These are phyloP conservation scores for Aplysina aerophoba DNA, from an alignment of 37 sponge, comb jelly and placozoan species.

Conservation along the genomic window DNA sequence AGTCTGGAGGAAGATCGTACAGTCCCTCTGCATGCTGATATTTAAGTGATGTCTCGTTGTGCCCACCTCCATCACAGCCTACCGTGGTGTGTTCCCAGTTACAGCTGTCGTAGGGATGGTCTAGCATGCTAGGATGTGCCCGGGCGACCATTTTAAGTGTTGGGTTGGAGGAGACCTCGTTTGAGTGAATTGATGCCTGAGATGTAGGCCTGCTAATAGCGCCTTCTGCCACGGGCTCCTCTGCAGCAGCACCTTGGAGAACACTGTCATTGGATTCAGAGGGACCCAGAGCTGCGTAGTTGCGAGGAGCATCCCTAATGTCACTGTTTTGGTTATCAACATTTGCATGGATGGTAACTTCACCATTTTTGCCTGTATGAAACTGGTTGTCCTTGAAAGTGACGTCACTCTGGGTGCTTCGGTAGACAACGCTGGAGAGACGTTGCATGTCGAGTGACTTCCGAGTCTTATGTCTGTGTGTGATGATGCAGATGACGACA, in stretches of 20 bases:
- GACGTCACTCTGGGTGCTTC: no score
- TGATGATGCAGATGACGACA: no score
- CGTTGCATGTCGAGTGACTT: no score
- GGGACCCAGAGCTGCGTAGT: conserved; percentile 19
- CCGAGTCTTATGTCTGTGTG: no score
- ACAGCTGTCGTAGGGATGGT: conserved; percentile 34
- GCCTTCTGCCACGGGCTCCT: background rate
- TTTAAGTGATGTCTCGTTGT: no score
- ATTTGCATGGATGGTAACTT: background rate
- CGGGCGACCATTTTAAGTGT: background rate
- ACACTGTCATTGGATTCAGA: conserved; percentile 1
- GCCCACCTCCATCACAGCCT: no score
- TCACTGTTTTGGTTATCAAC: background rate
- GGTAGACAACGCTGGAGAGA: no score
- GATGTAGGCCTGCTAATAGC: background rate
- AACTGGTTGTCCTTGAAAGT: no score
- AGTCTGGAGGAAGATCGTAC: background rate
- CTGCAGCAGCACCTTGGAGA: background rate
- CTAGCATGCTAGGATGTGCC: conserved; percentile 14
- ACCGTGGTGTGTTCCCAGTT: background rate
- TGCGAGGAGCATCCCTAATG: background rate
- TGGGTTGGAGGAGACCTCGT: background rate
- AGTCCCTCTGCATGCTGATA: no score
- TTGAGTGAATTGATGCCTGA: conserved; percentile 9
- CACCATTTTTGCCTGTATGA: no score